Base-by-base conservation (phyloP, 1,140 invertebrate species). In the Ceratosolen solmsi region DNA sequence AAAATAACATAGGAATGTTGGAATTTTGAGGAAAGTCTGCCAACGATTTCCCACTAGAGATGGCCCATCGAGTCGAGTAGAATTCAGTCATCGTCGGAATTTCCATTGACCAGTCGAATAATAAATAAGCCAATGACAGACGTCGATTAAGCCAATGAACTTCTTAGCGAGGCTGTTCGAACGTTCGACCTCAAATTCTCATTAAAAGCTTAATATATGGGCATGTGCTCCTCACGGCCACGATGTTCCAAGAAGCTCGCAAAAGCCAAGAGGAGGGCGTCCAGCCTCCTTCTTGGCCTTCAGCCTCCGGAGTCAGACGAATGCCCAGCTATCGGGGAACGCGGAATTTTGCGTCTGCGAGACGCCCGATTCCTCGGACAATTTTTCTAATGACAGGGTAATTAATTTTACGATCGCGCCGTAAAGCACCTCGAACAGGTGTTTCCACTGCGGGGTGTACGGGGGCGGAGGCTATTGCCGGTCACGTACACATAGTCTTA, bases 341-440 rank as follows among this genome's bases (percentile, higher is more conserved):
- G n/a, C 68, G 71, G 51, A 70, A 78, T 68, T 78, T 36, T 49
- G 76, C 49, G 22, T 63, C 58, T 41, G 46, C 76, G 76, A 68
- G n/a, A 15, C 63, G 56, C 49, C 17, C 68, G 60, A 41, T 27
- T 36, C 17, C 58, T 17, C 41, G 36, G 68, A 74, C 83, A 79
- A 86, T 87, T 88, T 88, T 88, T 86, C 85, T 88, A 87, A 88
- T 87, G 88, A 86, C 60, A 74, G 87, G 87, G 81, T 85, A 87
- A 89, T 89, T 86, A 89, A 88, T 88, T 89, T 89, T 87, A 88
- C 86, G 87, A 85, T 85, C 79, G 51, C 70, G 78, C 83, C 85
- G 84, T 88, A 89, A 88, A 89, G 83, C 84, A 86, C 51, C 81
- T 78, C 84, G 82, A 86, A 88, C 88, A 89, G 87, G 87, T 88